Percentiles rank a stretch among this genome's conserved stretches.
These are phyloP conservation scores for Urocynchramus pylzowi DNA, from an alignment of 2,113 vertebrate genomes.

Conservation along the genomic window DNA sequence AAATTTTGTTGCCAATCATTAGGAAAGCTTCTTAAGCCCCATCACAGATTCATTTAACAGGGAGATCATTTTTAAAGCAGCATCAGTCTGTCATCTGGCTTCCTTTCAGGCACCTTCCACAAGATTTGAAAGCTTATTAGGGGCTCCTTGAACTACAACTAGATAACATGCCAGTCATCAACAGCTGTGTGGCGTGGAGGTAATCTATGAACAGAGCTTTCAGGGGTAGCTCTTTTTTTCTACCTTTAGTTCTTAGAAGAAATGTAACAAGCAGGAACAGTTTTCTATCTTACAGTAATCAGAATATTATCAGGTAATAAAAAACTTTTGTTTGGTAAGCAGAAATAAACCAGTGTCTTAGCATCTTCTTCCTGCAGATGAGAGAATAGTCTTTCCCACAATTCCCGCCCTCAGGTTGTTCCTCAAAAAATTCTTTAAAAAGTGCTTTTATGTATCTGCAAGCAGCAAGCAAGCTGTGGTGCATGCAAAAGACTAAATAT, in stretches of 20 bases:
- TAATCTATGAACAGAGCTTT: background rate
- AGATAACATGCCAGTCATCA: background rate
- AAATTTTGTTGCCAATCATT: background rate
- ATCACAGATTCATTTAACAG: background rate
- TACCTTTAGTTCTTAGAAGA: background rate
- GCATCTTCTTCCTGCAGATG: background rate
- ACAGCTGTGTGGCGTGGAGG: background rate
- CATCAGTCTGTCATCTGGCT: background rate
- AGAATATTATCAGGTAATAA: background rate
- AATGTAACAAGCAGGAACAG: background rate
- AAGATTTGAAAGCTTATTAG: background rate
- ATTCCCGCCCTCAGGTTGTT: background rate
- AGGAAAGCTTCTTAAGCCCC: background rate
- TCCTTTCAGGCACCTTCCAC: background rate
- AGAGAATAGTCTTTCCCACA: background rate
- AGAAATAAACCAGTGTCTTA: background rate
- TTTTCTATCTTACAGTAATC: background rate
- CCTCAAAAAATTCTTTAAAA: background rate
- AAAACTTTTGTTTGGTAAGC: background rate
- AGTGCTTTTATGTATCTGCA: background rate
- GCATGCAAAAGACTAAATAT: background rate
- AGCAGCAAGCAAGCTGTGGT: background rate
- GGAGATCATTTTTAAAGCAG: background rate
- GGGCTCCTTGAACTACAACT: background rate
- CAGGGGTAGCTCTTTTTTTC: background rate